phyloP scores from a whole-genome alignment of 2,113 vertebrate genomes.

The Vombatus ursinus region DNA sequence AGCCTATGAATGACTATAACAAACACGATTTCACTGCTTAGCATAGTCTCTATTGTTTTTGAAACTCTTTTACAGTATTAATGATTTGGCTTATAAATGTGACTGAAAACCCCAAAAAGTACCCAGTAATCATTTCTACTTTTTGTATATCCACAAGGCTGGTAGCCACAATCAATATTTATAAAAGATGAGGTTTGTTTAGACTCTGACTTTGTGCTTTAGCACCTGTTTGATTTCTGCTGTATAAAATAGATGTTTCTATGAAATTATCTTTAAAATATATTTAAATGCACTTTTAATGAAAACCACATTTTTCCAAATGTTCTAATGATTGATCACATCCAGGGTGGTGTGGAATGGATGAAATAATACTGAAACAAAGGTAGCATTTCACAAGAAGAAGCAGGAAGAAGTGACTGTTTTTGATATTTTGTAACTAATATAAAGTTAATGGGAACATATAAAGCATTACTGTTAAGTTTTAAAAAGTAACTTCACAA shows the following conservation, averaged over 20 bases:
- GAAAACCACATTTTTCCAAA: neutral
- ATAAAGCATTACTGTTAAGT: neutral
- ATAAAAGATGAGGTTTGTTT: neutral
- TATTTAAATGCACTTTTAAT: conserved; percentile 58
- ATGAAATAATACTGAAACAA: conserved; percentile 38
- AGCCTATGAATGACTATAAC: neutral
- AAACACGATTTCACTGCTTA: conserved; percentile 24
- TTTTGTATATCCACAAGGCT: rapidly evolving
- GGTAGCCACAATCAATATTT: neutral
- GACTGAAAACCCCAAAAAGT: neutral
- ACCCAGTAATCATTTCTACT: neutral
- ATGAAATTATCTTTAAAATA: conserved; percentile 25
- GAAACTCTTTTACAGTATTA: conserved; percentile 12
- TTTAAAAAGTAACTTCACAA: neutral
- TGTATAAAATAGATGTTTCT: conserved; percentile 36
- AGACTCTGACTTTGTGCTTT: neutral
- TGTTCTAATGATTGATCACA: conserved; percentile 17
- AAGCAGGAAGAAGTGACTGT: neutral
- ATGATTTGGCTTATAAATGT: neutral
- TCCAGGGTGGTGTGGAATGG: neutral
- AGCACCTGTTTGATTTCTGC: neutral
- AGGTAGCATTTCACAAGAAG: neutral
- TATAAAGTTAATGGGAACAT: neutral
- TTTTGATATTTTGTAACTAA: conserved; percentile 5
- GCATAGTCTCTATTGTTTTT: neutral